Evolutionary conservation across 2,888 invertebrate genomes (phyloP), one percentile per base, ranked within the genome.

Genomic region (Iphiclides podalirius): DNA sequence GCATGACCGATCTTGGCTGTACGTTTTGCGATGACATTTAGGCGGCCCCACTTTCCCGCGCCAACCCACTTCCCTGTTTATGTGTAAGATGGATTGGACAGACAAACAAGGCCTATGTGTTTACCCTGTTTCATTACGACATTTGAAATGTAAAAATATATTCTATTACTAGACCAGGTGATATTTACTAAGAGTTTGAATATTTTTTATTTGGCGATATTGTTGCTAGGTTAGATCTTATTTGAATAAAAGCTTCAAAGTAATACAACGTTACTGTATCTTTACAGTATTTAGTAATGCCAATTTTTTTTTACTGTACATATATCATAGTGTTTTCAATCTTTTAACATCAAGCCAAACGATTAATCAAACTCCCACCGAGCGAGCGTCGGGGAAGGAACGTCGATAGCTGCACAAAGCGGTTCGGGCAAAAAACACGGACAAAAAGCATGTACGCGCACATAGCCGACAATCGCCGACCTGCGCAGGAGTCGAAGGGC

Each of bases 401-500:
- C 13, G 35, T 12, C 20, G 36, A 42, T 31, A 33, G 38, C 28
- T 48, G n/a, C n/a, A 33, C 38, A 43, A 41, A 31, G 14, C 31
- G 35, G 31, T 37, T 48, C 33, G 48, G 23, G 16, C 36, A 49
- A 43, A 49, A 49, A 43, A 39, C 49, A 6, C 14, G 14, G 38
- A 39, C 34, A 49, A 49, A 49, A 49, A 49, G 12, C 34, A 33
- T 33, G 43, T 49, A 17, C 49, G 20, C 34, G 38, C 42, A 49
- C 33, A 41, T 26, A 23, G 42, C n/a, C n/a, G n/a, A n/a, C n/a
- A n/a, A n/a, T n/a, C 11, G 8, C 23, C 12, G 36, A 33, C 31
- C 42, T 15, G 85, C 85, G 85, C 85, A 70, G 62, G 85, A 80
- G 84, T 82, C 77, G 83, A 81, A 83, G 84, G 84, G 82, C 72